Evolutionary conservation across 2,888 invertebrate genomes (phyloP).

Genomic region (Agrilus mali): DNA sequence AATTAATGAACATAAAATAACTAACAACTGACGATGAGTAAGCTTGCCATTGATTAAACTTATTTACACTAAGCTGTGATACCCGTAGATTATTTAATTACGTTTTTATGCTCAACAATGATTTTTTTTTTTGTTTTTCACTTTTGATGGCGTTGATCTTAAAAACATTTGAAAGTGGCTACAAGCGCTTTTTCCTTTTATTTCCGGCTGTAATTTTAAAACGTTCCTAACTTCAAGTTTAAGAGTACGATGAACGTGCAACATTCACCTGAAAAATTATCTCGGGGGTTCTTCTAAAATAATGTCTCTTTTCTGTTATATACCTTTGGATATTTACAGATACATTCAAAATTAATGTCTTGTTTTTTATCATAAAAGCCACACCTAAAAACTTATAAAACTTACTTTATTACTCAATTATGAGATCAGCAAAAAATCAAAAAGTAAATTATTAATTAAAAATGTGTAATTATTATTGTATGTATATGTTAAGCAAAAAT

Average conservation of each 20-base stretch:
- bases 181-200: too few relatives aligned
- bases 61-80: conserved; percentile 35
- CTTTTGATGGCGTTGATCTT: conserved; percentile 2
- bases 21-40: conserved; percentile 4
- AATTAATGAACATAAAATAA: not conserved
- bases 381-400: too few relatives aligned
- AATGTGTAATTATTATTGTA: too few relatives aligned
- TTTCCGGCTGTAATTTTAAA: not conserved
- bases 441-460: too few relatives aligned
- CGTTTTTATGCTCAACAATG: conserved; percentile 29
- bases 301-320: too few relatives aligned
- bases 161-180: not conserved
- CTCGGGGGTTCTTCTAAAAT: too few relatives aligned
- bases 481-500: too few relatives aligned
- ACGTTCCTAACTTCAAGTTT: not conserved
- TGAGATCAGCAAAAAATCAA: too few relatives aligned
- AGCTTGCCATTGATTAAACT: conserved; percentile 10
- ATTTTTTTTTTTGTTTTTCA: conserved; percentile 18
- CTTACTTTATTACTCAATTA: too few relatives aligned
- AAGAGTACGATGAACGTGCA: not conserved
- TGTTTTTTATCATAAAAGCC: too few relatives aligned
- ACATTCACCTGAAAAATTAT: not conserved
- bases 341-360: too few relatives aligned
- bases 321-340: too few relatives aligned
- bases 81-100: conserved; percentile 30